Evolutionary conservation across 2,113 vertebrate genomes (phyloP), one percentile per base, ranked within the genome.

Genomic region (Pelvicachromis taeniatus): DNA sequence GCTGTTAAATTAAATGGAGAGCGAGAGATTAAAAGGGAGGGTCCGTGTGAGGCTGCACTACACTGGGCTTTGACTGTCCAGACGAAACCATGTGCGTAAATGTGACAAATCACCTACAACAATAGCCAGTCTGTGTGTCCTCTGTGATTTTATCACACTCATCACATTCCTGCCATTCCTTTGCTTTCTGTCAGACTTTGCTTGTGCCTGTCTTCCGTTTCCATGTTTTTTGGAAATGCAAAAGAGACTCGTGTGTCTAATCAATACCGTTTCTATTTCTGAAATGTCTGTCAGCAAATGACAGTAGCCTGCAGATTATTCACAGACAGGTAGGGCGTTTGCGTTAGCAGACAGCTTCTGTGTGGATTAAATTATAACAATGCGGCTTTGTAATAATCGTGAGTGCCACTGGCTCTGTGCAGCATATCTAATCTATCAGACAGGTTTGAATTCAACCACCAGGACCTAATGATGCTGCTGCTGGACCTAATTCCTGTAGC

Each of bases 81-180:
- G 68, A 31, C 40, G 29, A 83, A 79, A 55, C 33, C 63, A 59
- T 75, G 35, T 68, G 31, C 26, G 75, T 84, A 77, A 81, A 89
- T 85, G 56, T 65, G 68, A 85, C 31, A 42, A 61, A 82, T 80
- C 21, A 48, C 42, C 65, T n/a, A 3, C 58, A 88, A 95, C 87
- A 92, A 92, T 85, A 78, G 87, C 89, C 61, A 80, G 38, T 89
- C 80, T 92, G 89, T 94, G 7, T 88, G 80, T 59, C 23, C 4
- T 83, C 9, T 4, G 5, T 65, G 55, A 75, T 70, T 83, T 85
- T 84, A 92, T 92, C 92, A 63, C 90, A 87, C 85, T 93, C 94
- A 90, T 93, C 92, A 90, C 90, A 94, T 95, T 95, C 92, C 88
- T 87, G 85, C 52, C 90, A 90, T 94, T 92, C 92, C 87, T 88